A percentile compares a stretch with the other conserved stretches of the same genome.
These are phyloP conservation scores for Drosophila elegans DNA, from an alignment of 1,140 invertebrate genomes.

Conservation along the genomic window DNA sequence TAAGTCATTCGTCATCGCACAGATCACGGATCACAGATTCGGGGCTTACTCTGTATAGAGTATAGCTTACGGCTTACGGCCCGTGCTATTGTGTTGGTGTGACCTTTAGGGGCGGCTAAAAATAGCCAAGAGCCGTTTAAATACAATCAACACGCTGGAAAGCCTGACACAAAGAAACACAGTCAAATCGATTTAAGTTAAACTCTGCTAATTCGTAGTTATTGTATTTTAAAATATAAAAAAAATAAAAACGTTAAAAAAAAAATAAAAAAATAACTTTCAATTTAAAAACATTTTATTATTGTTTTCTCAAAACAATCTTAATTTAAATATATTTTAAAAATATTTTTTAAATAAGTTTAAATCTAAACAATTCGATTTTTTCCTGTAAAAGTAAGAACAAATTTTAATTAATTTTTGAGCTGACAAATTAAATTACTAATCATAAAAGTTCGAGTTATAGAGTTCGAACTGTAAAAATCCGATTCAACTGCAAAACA, in stretches of 20 bases:
- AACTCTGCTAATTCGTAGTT: not conserved
- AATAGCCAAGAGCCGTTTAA: constrained; percentile 65
- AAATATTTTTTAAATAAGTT: not conserved
- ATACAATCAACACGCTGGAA: constrained; percentile 69
- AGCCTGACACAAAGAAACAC: constrained; percentile 44
- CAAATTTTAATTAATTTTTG: no score
- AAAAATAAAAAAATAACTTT: no score
- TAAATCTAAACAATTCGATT: not conserved
- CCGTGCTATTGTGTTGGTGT: constrained; percentile 30
- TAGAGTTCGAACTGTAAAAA: constrained; percentile 17
- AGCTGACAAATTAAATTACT: no score
- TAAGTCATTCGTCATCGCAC: constrained; percentile 44
- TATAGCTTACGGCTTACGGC: constrained; percentile 21
- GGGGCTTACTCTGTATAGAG: constrained; percentile 3
- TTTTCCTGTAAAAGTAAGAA: no score
- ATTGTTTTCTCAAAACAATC: no score
- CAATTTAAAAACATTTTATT: no score
- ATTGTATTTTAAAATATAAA: no score
- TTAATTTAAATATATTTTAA: not conserved
- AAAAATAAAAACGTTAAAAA: no score
- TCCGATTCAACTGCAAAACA: constrained; percentile 25
- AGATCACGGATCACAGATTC: constrained; percentile 19
- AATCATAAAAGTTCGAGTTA: not conserved
- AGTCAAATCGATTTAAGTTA: not conserved
- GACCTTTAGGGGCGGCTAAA: constrained; percentile 68